Evolutionary conservation across 2,888 invertebrate species (phyloP), one percentile per base, ranked within the genome.

Genomic region (Oscheius sp.): DNA sequence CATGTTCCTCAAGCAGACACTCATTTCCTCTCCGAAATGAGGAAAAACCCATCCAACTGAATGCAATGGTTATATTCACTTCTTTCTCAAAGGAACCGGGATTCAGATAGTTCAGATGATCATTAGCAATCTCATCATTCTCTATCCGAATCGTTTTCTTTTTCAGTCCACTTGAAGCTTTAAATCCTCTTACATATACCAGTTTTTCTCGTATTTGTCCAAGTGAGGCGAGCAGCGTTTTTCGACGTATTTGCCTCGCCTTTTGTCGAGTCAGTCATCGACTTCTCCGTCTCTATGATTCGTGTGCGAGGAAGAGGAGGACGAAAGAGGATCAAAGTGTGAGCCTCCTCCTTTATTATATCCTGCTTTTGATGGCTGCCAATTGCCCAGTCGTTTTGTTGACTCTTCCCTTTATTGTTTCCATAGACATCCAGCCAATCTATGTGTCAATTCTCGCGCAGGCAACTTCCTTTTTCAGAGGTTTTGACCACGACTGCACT

Each of bases 401-500:
- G 20, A 24, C 47, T 20, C 47, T 9, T 14, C 47, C 24, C 17
- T 20, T 47, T 47, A 24, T 47, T n/a, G n/a, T n/a, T 47, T 47
- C 22, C 47, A 22, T 24, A 17, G 12, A 20, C 47, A 47, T 24
- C 45, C 6, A 8, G 8, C 45, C 45, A 44, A 6, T n/a, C n/a
- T n/a, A n/a, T n/a, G n/a, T n/a, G n/a, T n/a, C n/a, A n/a, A n/a
- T n/a, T n/a, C n/a, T n/a, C n/a, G n/a, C n/a, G n/a, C n/a, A n/a
- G n/a, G n/a, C n/a, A n/a, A n/a, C n/a, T n/a, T n/a, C n/a, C n/a
- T n/a, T n/a, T 77, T 82, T 67, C 72, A 83, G 83, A 17, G 84
- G 83, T 2, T 84, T 82, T 64, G 84, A 85, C 47, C 84, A 84
- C 69, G 81, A 84, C 45, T 84, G 84, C 65, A 82, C 84, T 2